Base-by-base conservation (phyloP, 1,140 invertebrate species). In the Drosophila ambigua region DNA sequence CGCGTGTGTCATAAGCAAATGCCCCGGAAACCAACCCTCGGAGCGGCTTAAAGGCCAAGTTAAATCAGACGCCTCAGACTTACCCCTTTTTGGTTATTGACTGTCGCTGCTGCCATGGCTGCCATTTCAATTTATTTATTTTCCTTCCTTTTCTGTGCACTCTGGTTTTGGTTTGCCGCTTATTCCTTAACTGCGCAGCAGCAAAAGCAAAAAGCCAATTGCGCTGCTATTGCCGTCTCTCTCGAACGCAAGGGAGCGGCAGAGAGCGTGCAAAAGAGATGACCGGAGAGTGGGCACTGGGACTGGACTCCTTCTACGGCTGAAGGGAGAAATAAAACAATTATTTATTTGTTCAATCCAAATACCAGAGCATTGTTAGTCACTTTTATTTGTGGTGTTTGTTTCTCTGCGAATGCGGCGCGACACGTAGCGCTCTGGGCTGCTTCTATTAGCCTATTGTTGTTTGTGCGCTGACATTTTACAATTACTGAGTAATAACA, bases 401-500 rank as follows among this genome's bases (percentile, higher is more conserved):
- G 35, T 41, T 28, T 39, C 35, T 39, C 35, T 13, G 4, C 11
- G 11, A 39, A 39, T 5, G 35, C 35, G 35, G 4, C 11, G 35
- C 35, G 35, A 23, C 62, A 48, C 62, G 44, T 11, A 54, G 41
- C 51, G 2, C 4, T 24, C 23, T 65, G 66, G 62, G 73, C 44
- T 72, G 58, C 68, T 73, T 39, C 44, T 68, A 59, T 52, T 50
- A 41, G 52, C 45, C 52, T 46, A 39, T 54, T 76, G 52, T 49
- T 80, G 66, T 65, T 64, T 26, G 48, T 28, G 23, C 64, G 50
- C 51, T 77, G 79, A 74, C 79, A 79, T 79, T 83, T 78, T 74
- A 79, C 67, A 73, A 83, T 48, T 78, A 83, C 80, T 90, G 85
- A 89, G 84, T 76, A 81, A 62, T 64, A 73, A 82, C 80, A 87